Percentiles rank a stretch among this genome's conserved stretches.
Evolutionary conservation across 2,113 vertebrate genomes (phyloP).

Genomic region (Labeo rohita): DNA sequence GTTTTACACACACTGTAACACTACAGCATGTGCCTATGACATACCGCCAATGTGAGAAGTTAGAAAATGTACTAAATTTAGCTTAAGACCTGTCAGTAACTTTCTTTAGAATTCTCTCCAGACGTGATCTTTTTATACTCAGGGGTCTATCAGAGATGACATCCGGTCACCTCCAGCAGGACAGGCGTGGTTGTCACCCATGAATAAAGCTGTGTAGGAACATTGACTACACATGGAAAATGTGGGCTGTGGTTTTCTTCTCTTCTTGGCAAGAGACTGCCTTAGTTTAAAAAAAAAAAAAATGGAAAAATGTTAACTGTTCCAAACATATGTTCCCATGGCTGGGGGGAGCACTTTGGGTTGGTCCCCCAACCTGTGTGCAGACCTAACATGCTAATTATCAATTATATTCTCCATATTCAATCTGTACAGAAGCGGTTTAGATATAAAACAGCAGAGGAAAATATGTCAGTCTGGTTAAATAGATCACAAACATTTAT

Average conservation of each 20-base stretch:
- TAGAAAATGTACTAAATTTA: background rate
- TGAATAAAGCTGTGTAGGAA: constrained; percentile 33
- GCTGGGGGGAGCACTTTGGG: constrained; percentile 19
- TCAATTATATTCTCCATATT: background rate
- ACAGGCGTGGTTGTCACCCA: background rate
- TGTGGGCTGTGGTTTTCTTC: constrained; percentile 47
- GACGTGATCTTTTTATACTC: background rate
- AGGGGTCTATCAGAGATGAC: constrained; percentile 1
- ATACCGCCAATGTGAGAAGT: constrained; percentile 11
- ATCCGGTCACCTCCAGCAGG: constrained; percentile 18
- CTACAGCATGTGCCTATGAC: background rate
- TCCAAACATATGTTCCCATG: constrained; percentile 43
- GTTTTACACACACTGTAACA: background rate
- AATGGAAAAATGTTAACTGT: background rate
- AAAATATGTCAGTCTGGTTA: background rate
- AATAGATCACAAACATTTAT: constrained; percentile 36
- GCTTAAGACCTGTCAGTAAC: background rate
- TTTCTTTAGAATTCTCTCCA: background rate
- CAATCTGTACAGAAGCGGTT: background rate
- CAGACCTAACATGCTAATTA: background rate
- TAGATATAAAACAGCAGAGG: constrained; percentile 14
- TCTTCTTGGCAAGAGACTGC: constrained; percentile 33
- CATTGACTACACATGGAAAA: constrained; percentile 40
- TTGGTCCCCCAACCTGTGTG: constrained; percentile 20
- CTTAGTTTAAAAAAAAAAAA: constrained; percentile 4